These are phyloP conservation scores for Rhopilema esculentum DNA, from an alignment of 30 jellyfish, hydroid and myxozoan genomes.

Conservation along the genomic window DNA sequence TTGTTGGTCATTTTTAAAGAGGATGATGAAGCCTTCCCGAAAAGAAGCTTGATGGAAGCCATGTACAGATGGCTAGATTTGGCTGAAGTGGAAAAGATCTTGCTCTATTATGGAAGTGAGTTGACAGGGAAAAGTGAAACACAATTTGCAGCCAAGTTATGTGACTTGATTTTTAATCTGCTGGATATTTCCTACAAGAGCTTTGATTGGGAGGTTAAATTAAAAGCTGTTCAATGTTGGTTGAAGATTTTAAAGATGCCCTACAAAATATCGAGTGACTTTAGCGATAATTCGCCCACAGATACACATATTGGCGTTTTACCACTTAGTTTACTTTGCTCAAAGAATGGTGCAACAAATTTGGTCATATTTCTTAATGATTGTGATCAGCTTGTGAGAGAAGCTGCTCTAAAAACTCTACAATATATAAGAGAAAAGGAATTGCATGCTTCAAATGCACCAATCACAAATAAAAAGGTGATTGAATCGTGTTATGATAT, in stretches of 20 bases:
- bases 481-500: constrained; percentile 42
- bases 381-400: constrained; percentile 62
- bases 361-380: constrained; percentile 45
- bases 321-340: neutral
- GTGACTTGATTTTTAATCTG: constrained; percentile 15
- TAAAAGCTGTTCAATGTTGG: constrained; percentile 67
- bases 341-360: constrained; percentile 28
- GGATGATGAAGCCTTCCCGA: constrained; percentile 73
- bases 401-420: constrained; percentile 18
- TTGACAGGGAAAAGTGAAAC: neutral
- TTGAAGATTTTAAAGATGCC: neutral
- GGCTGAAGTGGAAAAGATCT: neutral
- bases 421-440: neutral
- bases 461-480: neutral
- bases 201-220: constrained; percentile 75
- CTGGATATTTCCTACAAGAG: constrained; percentile 23
- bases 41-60: constrained; percentile 44
- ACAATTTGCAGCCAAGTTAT: neutral
- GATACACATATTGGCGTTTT: neutral
- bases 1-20: neutral
- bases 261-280: neutral
- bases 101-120: neutral
- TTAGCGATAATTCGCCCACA: neutral
- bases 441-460: neutral
- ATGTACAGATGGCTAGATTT: constrained; percentile 40